These are phyloP conservation scores for Chitala chitala DNA, from an alignment of 2,113 vertebrate genomes.

Conservation along the genomic window DNA sequence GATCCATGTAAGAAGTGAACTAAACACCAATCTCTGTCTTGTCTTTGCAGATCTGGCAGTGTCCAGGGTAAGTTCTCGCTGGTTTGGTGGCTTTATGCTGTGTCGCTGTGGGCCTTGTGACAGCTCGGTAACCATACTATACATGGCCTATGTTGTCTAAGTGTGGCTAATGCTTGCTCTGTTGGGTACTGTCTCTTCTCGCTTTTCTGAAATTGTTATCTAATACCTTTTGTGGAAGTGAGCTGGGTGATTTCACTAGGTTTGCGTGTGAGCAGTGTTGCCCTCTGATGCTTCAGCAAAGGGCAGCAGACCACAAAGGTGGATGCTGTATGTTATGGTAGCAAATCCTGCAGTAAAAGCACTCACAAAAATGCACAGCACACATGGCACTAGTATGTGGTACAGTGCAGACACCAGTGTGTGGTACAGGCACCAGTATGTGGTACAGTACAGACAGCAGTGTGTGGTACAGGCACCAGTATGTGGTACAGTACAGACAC, in stretches of 20 bases:
- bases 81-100: conserved; percentile 32
- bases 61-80: conserved; percentile 53
- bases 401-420: no score
- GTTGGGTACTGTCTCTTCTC: neutral
- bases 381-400: neutral
- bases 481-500: no score
- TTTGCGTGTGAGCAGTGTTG: neutral
- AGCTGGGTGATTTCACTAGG: conserved; percentile 7
- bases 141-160: conserved; percentile 26
- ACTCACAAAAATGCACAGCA: no score
- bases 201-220: no score
- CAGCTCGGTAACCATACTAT: conserved; percentile 29
- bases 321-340: conserved; percentile 23
- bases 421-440: no score
- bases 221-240: no score
- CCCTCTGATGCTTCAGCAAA: no score
- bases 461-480: no score
- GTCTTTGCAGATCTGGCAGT: conserved; percentile 55
- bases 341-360: conserved; percentile 27
- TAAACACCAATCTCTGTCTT: conserved; percentile 36
- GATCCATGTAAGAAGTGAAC: neutral
- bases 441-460: no score
- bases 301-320: conserved; percentile 29
- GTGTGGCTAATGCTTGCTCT: conserved; percentile 25
- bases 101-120: conserved; percentile 35